Evolutionary conservation across 2,113 vertebrate genomes (phyloP), one percentile per base, ranked within the genome.

Genomic region (Caranx melampygus): DNA sequence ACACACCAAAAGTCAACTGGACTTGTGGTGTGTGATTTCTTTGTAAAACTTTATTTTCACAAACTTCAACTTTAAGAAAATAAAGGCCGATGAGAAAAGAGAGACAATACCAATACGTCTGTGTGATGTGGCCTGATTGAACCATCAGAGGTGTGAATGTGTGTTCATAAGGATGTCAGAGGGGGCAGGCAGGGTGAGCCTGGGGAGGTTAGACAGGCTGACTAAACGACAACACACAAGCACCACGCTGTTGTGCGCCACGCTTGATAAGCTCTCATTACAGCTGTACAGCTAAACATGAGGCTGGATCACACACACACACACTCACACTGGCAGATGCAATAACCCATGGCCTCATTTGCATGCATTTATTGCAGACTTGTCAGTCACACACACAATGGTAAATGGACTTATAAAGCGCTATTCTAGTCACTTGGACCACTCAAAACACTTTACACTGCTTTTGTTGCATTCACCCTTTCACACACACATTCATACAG

Each of bases 311-410:
- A 9, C 37, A 57, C 16, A 69, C 33, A 49, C 73, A 74, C 65
- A 60, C 47, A 65, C 60, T 6, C 72, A 61, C 64, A 64, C 59
- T 5, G 0, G 71, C 55, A 67, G 75, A 82, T 84, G 84, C 73
- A 91, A 92, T 92, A 93, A 91, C 88, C 88, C 84, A 72, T 75
- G 60, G 81, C 79, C 61, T 92, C 80, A 92, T 95, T 93, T 93
- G 86, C 90, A 95, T 92, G 74, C 66, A 83, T 65, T 92, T 87
- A 92, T 87, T 91, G 86, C 78, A 76, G 81, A 82, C 82, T 81
- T 86, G 85, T 87, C 88, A 89, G 72, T 65, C 70, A 35, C 44
- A 26, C 26, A 26, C 26, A 26, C 26, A 26, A 26, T 26, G 26
- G 26, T 26, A 26, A 26, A 26, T 26, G 26, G 26, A 26, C 26